These are phyloP conservation scores for Laspeyria flexula DNA, from an alignment of 2,888 invertebrate genomes.

Conservation along the genomic window DNA sequence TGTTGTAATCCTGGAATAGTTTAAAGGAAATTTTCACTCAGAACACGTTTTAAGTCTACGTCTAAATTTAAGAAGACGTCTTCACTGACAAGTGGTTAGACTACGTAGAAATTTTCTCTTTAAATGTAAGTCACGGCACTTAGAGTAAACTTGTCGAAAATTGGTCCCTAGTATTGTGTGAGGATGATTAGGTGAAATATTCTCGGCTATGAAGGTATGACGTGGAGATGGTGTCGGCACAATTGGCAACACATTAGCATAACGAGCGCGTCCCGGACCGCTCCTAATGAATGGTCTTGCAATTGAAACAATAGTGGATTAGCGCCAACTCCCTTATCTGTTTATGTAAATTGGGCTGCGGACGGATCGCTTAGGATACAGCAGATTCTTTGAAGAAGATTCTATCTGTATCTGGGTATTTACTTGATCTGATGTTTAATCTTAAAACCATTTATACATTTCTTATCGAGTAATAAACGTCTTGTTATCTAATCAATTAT, in stretches of 20 bases:
- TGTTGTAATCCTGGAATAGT: constrained; percentile 12
- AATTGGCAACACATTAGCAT: constrained; percentile 72
- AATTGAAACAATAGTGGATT: constrained; percentile 80
- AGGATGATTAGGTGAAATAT: constrained; percentile 5
- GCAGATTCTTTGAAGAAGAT: constrained; percentile 29
- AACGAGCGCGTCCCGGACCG: constrained; percentile 64
- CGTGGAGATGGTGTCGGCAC: constrained; percentile 46
- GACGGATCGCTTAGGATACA: constrained; percentile 35
- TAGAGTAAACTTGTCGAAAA: constrained; percentile 25
- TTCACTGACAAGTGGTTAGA: not conserved
- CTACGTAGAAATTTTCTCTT: constrained; percentile 9
- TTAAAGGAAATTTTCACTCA: constrained; percentile 4
- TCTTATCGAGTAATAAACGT: no score
- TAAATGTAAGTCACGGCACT: constrained; percentile 23
- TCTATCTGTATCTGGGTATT: not conserved
- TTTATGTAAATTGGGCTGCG: constrained; percentile 61
- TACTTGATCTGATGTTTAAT: not conserved
- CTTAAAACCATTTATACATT: not conserved
- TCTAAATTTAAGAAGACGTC: constrained; percentile 15
- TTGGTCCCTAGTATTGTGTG: constrained; percentile 16
- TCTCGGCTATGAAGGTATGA: constrained; percentile 31
- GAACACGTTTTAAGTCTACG: constrained; percentile 4
- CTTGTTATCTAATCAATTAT: no score
- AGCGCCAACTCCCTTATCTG: constrained; percentile 69
- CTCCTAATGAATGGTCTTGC: constrained; percentile 76